Evolutionary conservation across 1,140 invertebrate genomes (phyloP), one percentile per base, ranked within the genome.

Genomic region (Watersipora subatra): DNA sequence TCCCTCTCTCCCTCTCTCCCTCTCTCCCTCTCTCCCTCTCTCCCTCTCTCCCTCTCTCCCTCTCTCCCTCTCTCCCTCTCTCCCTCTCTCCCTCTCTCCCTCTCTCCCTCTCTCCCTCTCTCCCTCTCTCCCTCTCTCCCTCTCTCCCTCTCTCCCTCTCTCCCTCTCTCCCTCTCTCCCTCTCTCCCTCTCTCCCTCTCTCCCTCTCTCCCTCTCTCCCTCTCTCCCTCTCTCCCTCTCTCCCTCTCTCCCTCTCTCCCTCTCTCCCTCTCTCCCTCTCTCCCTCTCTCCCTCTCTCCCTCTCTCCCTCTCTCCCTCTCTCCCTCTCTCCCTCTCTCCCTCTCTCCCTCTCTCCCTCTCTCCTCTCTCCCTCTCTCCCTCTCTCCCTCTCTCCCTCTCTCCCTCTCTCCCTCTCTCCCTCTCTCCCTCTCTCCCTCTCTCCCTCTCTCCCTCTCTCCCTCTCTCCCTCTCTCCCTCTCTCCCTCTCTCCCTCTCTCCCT

Each of bases 11-110:
- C 46, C 46, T 55, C 46, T 55, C 46, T 55, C 46, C 46, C 46
- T 55, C 46, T 55, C 46, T 55, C 46, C 46, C 46, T 55, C 46
- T 55, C 46, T 55, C 46, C 46, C 46, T 55, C 46, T 55, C 46
- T 55, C 46, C 46, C 46, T 55, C 46, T 55, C 46, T 55, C 46
- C 46, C 46, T 55, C 46, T 55, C 46, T 55, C 46, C 46, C 46
- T 55, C 46, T 55, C 46, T 55, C 46, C 46, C 46, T 55, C 46
- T 55, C 46, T 55, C 46, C 46, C 46, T 55, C 46, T 55, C 46
- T 55, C 46, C 46, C 46, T 55, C 46, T 55, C 46, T 55, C 46
- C 46, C 46, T 55, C 46, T 55, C 46, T 55, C 46, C 46, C 46
- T 55, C 46, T 55, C 46, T 55, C 46, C 46, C 46, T 55, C 46